Evolutionary conservation across 2,797 vertebrate genomes (phyloP), one percentile per base, ranked within the genome.

Genomic region (Argentina silus): DNA sequence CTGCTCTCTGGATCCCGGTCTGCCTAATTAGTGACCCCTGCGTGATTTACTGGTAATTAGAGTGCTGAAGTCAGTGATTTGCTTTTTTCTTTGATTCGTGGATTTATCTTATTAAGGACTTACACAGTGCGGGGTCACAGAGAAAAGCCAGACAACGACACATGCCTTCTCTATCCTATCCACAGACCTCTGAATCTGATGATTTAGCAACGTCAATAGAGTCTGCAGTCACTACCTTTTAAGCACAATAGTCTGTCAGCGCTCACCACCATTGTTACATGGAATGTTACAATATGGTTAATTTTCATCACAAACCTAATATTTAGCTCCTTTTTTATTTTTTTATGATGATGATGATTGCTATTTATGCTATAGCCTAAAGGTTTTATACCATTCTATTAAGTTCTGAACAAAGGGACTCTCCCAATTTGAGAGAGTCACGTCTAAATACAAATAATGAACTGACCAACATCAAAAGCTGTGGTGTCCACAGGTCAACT

Each of bases 21-120:
- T 78, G 75, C 73, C 86, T 87, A 88, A 90, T 92, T 90, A 91
- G 81, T 69, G 75, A 85, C 67, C 74, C 76, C 72, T 70, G 81
- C 67, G 63, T 82, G 83, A 86, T 87, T 90, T 85, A 67, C 70
- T 75, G 66, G 79, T 86, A 85, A 88, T 90, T 88, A 88, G 79
- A 83, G 70, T 72, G 60, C 79, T 76, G 66, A 74, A 83, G 81
- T 84, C 83, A 86, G 70, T 64, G 77, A 81, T 88, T 83, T 88
- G 76, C 77, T 75, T 74, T 79, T 76, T 87, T 84, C 72, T 81
- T 83, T 77, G 82, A 77, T 81, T 81, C 70, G 78, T 81, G 81
- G 81, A 80, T 83, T 82, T 85, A 80, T 80, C 80, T 80, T 86
- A 78, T 88, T 84, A 87, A 83, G 61, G 72, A 75, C 74, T 83